These are phyloP conservation scores for Ricordea florida DNA, from an alignment of 92 coral and sea anemone genomes.

Conservation along the genomic window DNA sequence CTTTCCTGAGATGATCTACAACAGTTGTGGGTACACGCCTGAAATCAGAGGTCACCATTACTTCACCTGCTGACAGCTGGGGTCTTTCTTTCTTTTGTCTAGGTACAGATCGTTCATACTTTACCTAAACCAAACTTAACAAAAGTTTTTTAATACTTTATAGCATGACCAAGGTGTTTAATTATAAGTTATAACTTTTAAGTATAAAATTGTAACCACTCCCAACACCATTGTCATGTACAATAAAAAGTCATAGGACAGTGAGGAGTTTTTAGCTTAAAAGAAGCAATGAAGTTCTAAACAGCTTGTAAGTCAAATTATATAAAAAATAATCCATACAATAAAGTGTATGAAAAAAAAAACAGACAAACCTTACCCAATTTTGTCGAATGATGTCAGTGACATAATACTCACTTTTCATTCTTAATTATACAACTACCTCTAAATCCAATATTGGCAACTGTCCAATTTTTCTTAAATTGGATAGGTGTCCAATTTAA, in stretches of 20 bases:
- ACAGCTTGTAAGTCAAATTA: background rate
- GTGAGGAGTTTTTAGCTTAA: background rate
- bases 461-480: too few species aligned
- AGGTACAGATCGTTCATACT: conserved; percentile 5
- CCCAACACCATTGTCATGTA: too few species aligned
- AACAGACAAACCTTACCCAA: background rate
- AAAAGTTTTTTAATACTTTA: background rate
- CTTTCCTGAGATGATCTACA: background rate
- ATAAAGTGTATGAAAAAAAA: background rate
- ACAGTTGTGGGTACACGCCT: conserved; percentile 17
- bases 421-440: too few species aligned
- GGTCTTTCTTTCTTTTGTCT: background rate
- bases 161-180: background rate
- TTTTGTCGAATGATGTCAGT: background rate
- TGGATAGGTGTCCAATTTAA: too few species aligned
- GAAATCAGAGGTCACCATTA: conserved; percentile 1
- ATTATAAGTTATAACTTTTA: background rate
- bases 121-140: background rate
- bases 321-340: background rate
- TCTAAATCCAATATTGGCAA: too few species aligned
- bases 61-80: conserved; percentile 6
- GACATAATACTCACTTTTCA: background rate
- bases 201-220: background rate
- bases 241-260: background rate
- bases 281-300: background rate